Conservation (phyloP, 2,113 vertebrate genomes). For the Psilopsiagon aurifrons region DNA sequence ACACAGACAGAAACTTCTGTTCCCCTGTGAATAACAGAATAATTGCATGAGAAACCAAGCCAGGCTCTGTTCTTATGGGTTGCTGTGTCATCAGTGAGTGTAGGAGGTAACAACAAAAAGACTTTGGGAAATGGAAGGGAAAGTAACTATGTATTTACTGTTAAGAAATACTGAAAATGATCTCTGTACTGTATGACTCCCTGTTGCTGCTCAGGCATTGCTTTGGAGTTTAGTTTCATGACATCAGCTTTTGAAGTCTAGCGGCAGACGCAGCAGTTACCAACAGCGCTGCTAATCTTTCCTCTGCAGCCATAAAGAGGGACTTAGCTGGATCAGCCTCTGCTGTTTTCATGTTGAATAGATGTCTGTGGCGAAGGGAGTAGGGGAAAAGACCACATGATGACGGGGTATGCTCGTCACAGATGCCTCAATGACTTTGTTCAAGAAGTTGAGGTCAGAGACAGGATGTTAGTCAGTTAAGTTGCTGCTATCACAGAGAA, state of each 20-base stretch:
- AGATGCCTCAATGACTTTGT: conserved; percentile 30
- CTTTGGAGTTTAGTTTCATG: not conserved
- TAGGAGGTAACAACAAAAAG: not conserved
- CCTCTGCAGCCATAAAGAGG: not conserved
- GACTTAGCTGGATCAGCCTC: not conserved
- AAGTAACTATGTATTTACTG: not conserved
- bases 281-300: not conserved
- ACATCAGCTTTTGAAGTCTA: not conserved
- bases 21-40: not conserved
- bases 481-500: not conserved
- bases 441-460: conserved; percentile 31
- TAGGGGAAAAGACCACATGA: conserved; percentile 45
- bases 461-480: conserved; percentile 52
- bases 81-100: not conserved
- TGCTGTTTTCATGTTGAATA: not conserved
- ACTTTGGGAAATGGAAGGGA: not conserved
- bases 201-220: not conserved
- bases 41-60: not conserved
- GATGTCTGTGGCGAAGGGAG: not conserved
- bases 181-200: not conserved
- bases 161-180: not conserved
- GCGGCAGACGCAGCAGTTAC: not conserved
- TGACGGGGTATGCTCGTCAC: conserved; percentile 43
- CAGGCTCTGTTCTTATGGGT: not conserved
- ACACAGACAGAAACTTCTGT: not conserved